Evolutionary conservation across 2,113 vertebrate genomes (phyloP).

Genomic region (Burhinus bistriatus): DNA sequence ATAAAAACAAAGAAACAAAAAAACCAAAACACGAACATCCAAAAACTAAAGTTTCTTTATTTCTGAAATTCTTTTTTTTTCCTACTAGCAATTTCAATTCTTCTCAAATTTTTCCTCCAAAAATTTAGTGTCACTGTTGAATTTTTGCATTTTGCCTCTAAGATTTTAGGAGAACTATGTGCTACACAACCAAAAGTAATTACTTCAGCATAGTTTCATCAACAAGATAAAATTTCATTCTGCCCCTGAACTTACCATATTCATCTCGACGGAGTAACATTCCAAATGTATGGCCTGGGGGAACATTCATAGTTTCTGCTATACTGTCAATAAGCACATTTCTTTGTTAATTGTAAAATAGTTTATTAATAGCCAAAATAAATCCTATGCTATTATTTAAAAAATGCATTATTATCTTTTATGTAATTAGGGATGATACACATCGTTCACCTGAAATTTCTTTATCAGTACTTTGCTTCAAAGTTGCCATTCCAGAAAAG

Average conservation of each 20-base stretch:
- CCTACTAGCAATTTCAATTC: not conserved
- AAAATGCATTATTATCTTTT: not conserved
- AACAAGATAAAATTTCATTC: not conserved
- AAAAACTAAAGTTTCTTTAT: not conserved
- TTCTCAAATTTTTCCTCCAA: not conserved
- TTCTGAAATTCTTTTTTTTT: not conserved
- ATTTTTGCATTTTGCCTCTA: not conserved
- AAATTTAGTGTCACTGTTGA: not conserved
- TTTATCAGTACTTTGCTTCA: not conserved
- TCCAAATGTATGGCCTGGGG: slow-evolving; percentile 71
- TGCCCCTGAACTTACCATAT: slow-evolving; percentile 59
- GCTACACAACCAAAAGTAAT: not conserved
- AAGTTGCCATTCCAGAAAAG: not conserved
- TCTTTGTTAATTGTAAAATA: not conserved
- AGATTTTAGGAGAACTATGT: not conserved
- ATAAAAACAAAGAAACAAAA: too few species aligned
- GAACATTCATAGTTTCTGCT: slow-evolving; percentile 71
- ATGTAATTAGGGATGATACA: not conserved
- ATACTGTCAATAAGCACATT: slow-evolving; percentile 63
- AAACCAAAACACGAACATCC: not conserved
- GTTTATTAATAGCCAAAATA: not conserved
- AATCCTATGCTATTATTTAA: not conserved
- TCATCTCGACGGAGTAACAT: slow-evolving; percentile 19
- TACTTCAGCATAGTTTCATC: not conserved
- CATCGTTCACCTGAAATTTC: not conserved